phyloP scores from a whole-genome alignment of 2,113 vertebrate species.

The Gila orcuttii region DNA sequence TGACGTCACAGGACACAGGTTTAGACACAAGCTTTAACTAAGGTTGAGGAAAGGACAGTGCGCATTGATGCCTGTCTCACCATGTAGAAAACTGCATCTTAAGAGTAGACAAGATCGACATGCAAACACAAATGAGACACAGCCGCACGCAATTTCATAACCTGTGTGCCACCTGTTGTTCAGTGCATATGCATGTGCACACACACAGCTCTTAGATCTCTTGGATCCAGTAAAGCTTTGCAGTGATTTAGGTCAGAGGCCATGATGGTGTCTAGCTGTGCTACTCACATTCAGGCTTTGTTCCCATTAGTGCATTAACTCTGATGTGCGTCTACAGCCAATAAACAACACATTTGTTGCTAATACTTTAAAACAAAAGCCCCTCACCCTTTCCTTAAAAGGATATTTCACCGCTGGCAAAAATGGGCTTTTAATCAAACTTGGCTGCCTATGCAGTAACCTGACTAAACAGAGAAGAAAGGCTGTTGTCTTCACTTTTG shows the following conservation, averaged over 20 bases:
- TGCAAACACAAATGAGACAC: neutral
- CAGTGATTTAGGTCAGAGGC: constrained; percentile 28
- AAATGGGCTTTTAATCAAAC: too few relatives aligned
- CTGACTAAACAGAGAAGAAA: too few relatives aligned
- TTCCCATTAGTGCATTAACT: constrained; percentile 12
- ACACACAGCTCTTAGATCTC: neutral
- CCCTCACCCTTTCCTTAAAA: neutral
- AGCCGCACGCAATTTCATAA: neutral
- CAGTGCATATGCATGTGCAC: neutral
- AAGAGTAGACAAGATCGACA: neutral
- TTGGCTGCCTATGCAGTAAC: too few relatives aligned
- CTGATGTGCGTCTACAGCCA: neutral
- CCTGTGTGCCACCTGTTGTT: constrained; percentile 26
- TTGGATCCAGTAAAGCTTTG: neutral
- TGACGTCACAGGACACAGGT: constrained; percentile 25
- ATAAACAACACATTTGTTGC: neutral
- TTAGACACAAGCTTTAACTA: neutral
- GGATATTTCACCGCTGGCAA: too few relatives aligned
- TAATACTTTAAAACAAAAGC: neutral
- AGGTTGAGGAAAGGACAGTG: constrained; percentile 38
- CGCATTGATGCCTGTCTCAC: neutral
- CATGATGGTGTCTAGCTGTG: constrained; percentile 8
- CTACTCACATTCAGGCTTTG: constrained; percentile 1
- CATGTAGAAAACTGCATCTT: neutral
- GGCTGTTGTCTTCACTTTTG: too few relatives aligned